Conservation (phyloP, 2,113 vertebrate genomes). For the Paracanthobrama guichenoti region DNA sequence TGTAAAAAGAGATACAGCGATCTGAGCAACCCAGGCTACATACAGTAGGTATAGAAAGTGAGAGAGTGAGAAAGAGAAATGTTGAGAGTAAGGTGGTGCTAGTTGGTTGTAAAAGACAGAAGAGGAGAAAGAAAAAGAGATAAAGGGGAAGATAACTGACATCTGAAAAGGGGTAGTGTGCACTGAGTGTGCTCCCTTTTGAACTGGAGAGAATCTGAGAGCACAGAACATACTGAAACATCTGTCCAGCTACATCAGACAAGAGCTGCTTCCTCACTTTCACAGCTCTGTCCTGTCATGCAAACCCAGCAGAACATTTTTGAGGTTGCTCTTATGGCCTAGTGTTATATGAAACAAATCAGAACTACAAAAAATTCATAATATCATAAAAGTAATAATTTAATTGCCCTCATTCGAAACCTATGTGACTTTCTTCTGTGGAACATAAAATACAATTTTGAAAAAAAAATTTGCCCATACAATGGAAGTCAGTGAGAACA, state of each 20-base stretch:
- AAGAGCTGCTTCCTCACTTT: slow-evolving; percentile 15
- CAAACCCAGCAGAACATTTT: background rate
- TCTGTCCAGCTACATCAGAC: slow-evolving; percentile 38
- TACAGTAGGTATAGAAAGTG: slow-evolving; percentile 43
- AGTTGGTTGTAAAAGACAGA: slow-evolving; percentile 1
- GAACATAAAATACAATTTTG: background rate
- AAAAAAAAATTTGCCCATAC: no score
- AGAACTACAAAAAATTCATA: background rate
- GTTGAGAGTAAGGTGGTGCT: background rate
- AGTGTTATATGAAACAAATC: background rate
- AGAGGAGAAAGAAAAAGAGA: background rate
- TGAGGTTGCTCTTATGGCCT: background rate
- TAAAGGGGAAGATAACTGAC: slow-evolving; percentile 27
- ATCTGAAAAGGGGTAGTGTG: slow-evolving; percentile 5
- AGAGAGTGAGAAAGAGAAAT: slow-evolving; percentile 33
- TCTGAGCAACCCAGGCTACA: slow-evolving; percentile 54
- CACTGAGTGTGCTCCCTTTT: slow-evolving; percentile 19
- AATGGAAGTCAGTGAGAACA: background rate
- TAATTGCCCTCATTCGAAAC: background rate
- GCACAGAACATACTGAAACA: slow-evolving; percentile 1
- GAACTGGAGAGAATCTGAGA: slow-evolving; percentile 31
- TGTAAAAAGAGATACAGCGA: slow-evolving; percentile 65
- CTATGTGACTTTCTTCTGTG: background rate
- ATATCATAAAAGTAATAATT: background rate
- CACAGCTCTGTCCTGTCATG: slow-evolving; percentile 3